Conservation (phyloP, 2,888 invertebrate genomes). For the Agonum fuliginosum region DNA sequence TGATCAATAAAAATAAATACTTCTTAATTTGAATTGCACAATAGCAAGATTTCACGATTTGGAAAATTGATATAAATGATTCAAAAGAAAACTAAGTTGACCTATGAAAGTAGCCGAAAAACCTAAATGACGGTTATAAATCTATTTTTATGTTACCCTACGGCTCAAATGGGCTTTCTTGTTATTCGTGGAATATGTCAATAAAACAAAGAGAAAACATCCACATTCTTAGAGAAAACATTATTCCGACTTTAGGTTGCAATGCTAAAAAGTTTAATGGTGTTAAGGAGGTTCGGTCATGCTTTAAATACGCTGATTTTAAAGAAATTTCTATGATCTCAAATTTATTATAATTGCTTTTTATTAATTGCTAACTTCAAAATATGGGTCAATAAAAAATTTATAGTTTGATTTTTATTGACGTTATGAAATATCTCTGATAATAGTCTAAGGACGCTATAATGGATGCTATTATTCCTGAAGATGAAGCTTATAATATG, state of each 20-base stretch:
- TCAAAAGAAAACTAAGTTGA: slow-evolving; percentile 13
- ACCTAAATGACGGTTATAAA: slow-evolving; percentile 29
- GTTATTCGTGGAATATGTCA: slow-evolving; percentile 24
- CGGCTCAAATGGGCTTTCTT: slow-evolving; percentile 11
- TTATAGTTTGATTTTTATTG: no score
- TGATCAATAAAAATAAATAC: no score
- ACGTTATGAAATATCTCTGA: no score
- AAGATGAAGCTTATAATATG: no score
- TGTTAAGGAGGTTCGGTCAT: background rate
- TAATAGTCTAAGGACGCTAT: no score
- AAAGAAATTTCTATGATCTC: no score
- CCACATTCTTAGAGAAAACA: background rate
- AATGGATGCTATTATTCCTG: no score
- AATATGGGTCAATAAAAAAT: no score
- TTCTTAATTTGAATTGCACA: slow-evolving; percentile 6
- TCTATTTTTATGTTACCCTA: slow-evolving; percentile 26
- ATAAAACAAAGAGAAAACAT: slow-evolving; percentile 10
- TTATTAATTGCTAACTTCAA: no score
- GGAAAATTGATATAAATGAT: slow-evolving; percentile 21
- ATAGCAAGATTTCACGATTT: slow-evolving; percentile 14
- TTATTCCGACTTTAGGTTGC: background rate
- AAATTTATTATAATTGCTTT: no score
- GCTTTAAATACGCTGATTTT: slow-evolving; percentile 8
- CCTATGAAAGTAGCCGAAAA: slow-evolving; percentile 25
- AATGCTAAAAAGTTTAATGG: background rate